A percentile compares a stretch with the other conserved stretches of the same genome.
Evolutionary conservation across 2,113 vertebrate genomes (phyloP).

Genomic region (Gallinago jamesoni): DNA sequence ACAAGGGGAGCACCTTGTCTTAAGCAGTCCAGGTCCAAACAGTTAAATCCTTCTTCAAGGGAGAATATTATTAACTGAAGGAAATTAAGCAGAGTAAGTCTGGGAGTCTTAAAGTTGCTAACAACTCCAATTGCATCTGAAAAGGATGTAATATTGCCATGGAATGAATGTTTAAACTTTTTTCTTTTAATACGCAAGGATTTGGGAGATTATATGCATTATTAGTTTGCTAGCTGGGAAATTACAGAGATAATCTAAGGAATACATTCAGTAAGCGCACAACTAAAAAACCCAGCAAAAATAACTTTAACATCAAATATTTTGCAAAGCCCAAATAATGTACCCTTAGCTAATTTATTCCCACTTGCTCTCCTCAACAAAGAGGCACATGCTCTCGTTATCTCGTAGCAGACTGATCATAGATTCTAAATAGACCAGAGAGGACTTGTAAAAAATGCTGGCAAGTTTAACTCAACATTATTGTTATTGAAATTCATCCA

Average conservation of each 20-base stretch:
- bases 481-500: slow-evolving; percentile 57
- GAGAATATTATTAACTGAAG: neutral
- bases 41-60: neutral
- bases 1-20: neutral
- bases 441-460: slow-evolving; percentile 29
- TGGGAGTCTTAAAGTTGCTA: neutral
- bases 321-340: slow-evolving; percentile 38
- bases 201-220: slow-evolving; percentile 23
- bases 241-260: slow-evolving; percentile 42
- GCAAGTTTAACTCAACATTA: slow-evolving; percentile 58
- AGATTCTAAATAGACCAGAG: slow-evolving; percentile 59
- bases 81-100: neutral
- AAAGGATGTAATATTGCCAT: neutral
- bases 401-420: neutral
- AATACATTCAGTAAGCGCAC: neutral
- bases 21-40: neutral
- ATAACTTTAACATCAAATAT: slow-evolving; percentile 30
- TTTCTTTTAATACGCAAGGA: neutral
- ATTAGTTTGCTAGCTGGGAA: slow-evolving; percentile 36
- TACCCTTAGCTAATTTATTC: slow-evolving; percentile 21
- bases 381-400: neutral
- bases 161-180: neutral
- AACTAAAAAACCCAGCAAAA: neutral
- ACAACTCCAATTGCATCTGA: neutral
- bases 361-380: neutral